A percentile compares a stretch with the other conserved stretches of the same genome.
phyloP scores from a whole-genome alignment of 2,888 invertebrate genomes.

The Aethes cnicana region DNA sequence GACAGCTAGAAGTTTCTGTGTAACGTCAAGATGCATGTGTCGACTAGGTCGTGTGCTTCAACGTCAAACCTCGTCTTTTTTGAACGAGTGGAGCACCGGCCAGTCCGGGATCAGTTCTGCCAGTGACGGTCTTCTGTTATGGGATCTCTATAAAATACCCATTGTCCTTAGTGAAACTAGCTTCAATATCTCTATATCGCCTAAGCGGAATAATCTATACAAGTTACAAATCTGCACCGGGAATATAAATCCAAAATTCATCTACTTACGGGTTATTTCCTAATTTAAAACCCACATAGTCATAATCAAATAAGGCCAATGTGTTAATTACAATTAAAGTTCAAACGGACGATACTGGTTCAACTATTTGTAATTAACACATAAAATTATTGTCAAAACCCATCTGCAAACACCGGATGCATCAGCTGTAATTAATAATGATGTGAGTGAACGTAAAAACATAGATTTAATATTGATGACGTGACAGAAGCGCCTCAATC shows the following conservation, averaged over 20 bases:
- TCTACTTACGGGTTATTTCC: constrained; percentile 31
- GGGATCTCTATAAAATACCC: constrained; percentile 79
- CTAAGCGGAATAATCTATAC: constrained; percentile 17
- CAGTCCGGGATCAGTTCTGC: constrained; percentile 98
- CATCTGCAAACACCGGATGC: constrained; percentile 76
- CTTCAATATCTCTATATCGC: constrained; percentile 8
- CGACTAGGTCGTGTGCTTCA: constrained; percentile 56
- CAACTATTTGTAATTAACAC: constrained; percentile 32
- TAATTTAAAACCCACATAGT: constrained; percentile 27
- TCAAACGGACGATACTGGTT: constrained; percentile 20
- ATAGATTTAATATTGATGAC: constrained; percentile 62
- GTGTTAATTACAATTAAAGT: constrained; percentile 28
- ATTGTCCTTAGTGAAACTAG: constrained; percentile 55
- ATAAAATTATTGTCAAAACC: constrained; percentile 56
- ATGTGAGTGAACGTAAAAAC: constrained; percentile 57
- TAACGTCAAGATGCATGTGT: constrained; percentile 75
- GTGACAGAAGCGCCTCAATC: constrained; percentile 77
- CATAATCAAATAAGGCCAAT: constrained; percentile 24
- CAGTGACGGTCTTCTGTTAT: constrained; percentile 91
- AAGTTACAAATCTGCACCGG: constrained; percentile 12
- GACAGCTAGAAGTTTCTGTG: constrained; percentile 64
- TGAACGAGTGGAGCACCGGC: constrained; percentile 93
- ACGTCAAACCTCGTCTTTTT: constrained; percentile 92
- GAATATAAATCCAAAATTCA: constrained; percentile 21
- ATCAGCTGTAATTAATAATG: constrained; percentile 74